These are phyloP conservation scores for Graphium colonna DNA, from an alignment of 2,888 invertebrate genomes.

Conservation along the genomic window DNA sequence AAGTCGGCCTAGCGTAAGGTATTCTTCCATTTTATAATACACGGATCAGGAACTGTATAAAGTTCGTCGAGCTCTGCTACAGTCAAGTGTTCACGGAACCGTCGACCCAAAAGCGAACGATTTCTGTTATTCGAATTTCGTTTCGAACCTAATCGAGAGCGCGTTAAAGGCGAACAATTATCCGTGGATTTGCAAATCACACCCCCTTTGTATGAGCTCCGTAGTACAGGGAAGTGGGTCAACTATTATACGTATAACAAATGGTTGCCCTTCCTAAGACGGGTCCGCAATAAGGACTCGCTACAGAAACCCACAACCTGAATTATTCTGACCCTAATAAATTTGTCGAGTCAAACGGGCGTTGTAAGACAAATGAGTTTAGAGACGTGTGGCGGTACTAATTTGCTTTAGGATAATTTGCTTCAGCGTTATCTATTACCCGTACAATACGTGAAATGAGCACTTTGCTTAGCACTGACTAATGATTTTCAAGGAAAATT, in stretches of 20 bases:
- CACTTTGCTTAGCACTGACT: background rate
- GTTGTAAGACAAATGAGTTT: conserved; percentile 72
- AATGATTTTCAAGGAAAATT: background rate
- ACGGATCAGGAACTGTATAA: too few species aligned
- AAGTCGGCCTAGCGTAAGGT: too few species aligned
- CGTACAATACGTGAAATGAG: background rate
- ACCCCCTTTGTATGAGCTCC: conserved; percentile 52
- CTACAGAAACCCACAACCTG: conserved; percentile 72
- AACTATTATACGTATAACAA: conserved; percentile 75
- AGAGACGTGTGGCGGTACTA: conserved; percentile 38
- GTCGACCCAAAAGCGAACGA: background rate
- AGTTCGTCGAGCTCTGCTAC: too few species aligned
- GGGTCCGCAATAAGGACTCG: conserved; percentile 70
- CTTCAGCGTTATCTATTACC: conserved; percentile 9
- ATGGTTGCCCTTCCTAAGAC: conserved; percentile 65
- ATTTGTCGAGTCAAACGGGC: conserved; percentile 71
- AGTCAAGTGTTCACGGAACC: background rate
- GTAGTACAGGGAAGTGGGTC: conserved; percentile 69
- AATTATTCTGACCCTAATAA: conserved; percentile 79
- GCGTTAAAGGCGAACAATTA: conserved; percentile 47
- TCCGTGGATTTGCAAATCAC: conserved; percentile 61
- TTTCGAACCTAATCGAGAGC: conserved; percentile 32
- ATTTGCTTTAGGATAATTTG: conserved; percentile 32
- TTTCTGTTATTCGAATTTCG: background rate
- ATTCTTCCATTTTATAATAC: too few species aligned